phyloP scores from a whole-genome alignment of 2,888 invertebrate species.

The Epinotia demarniana region DNA sequence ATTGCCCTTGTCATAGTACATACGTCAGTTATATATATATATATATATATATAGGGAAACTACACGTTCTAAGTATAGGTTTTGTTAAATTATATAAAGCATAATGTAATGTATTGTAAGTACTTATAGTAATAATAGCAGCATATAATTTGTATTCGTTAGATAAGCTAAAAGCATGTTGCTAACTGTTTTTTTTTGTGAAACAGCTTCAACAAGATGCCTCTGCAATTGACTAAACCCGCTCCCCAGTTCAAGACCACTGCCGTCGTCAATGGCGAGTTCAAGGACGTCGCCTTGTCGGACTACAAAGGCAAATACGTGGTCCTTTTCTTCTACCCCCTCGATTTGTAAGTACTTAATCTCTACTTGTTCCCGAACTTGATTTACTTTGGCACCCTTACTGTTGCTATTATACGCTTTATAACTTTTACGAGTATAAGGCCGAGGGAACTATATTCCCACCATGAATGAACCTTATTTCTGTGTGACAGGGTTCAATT shows the following conservation, averaged over 20 bases:
- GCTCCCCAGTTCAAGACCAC: constrained; percentile 92
- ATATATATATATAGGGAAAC: background rate
- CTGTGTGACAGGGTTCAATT: too few species aligned
- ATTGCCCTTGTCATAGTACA: background rate
- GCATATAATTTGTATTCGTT: background rate
- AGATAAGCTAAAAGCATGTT: background rate
- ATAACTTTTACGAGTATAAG: too few species aligned
- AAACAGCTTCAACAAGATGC: constrained; percentile 83
- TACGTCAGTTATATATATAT: background rate
- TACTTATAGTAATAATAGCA: background rate
- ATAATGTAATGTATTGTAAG: background rate
- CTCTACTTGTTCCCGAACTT: background rate
- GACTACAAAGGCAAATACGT: constrained; percentile 95
- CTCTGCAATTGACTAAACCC: constrained; percentile 87
- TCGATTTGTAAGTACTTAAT: constrained; percentile 91
- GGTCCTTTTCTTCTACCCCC: constrained; percentile 95
- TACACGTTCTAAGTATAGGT: background rate
- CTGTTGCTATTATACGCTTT: background rate
- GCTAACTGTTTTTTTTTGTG: constrained; percentile 15
- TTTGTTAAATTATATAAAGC: background rate
- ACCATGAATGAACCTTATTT: too few species aligned
- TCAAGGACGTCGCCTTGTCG: constrained; percentile 90
- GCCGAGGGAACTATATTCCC: too few species aligned
- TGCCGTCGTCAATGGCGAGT: constrained; percentile 92
- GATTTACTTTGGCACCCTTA: background rate